Evolutionary conservation across 2,888 invertebrate species (phyloP).

Genomic region (Luperina nickerlii): DNA sequence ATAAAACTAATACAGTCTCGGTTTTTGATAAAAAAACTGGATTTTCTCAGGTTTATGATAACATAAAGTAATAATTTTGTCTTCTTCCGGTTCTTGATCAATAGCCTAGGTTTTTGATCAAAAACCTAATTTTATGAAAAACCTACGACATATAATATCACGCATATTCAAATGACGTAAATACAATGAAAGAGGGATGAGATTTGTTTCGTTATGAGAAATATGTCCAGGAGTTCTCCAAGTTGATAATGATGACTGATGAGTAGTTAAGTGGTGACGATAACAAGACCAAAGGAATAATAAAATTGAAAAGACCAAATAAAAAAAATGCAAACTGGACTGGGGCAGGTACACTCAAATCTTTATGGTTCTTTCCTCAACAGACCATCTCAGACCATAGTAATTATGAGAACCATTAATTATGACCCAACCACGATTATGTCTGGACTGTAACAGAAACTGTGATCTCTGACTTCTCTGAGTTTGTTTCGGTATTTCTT

Average conservation of each 20-base stretch:
- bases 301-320: too few relatives aligned
- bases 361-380: neutral
- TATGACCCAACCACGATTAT: neutral
- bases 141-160: too few relatives aligned
- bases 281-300: neutral
- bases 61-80: too few relatives aligned
- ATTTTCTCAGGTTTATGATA: too few relatives aligned
- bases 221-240: neutral
- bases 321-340: neutral
- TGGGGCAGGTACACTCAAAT: neutral
- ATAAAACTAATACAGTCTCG: too few relatives aligned
- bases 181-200: neutral
- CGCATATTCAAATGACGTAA: neutral
- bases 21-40: too few relatives aligned
- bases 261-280: neutral
- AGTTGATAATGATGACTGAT: neutral
- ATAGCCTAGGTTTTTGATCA: too few relatives aligned
- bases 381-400: neutral
- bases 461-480: too few relatives aligned
- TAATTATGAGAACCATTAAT: too few relatives aligned
- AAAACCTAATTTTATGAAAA: too few relatives aligned
- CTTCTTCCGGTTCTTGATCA: too few relatives aligned
- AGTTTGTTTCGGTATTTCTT: neutral
- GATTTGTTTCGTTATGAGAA: neutral
- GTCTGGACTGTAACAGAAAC: neutral